Evolutionary conservation across 2,797 vertebrate species (phyloP).

Genomic region (Poecilia wingei): DNA sequence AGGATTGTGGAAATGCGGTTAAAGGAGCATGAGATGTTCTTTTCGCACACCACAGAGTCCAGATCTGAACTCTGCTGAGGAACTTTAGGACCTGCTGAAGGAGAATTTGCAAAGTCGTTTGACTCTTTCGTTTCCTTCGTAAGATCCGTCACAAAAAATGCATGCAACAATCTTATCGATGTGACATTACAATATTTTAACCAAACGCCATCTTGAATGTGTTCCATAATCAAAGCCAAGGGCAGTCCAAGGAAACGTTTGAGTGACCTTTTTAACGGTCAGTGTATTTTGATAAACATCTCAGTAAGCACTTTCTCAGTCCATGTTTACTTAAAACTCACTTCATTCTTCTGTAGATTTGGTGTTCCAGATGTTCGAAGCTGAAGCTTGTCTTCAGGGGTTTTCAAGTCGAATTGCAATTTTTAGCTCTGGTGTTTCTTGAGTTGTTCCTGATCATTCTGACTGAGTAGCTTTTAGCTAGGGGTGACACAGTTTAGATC

Average conservation of each 20-base stretch:
- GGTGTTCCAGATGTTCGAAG: background rate
- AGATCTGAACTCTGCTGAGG: background rate
- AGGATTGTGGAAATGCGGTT: background rate
- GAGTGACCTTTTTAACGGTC: too few species aligned
- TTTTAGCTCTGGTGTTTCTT: background rate
- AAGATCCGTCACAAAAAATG: background rate
- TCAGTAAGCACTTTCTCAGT: background rate
- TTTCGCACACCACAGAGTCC: background rate
- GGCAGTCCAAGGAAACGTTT: background rate
- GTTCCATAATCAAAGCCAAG: background rate
- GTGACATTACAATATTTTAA: background rate
- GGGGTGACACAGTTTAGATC: background rate
- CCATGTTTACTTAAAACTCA: background rate
- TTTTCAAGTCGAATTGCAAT: background rate
- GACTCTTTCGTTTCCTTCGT: background rate
- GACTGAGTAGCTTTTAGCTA: background rate
- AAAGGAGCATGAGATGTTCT: constrained; percentile 1
- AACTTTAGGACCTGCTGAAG: background rate
- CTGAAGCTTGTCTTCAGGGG: background rate
- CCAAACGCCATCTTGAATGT: background rate
- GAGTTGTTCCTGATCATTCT: background rate
- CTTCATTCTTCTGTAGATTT: background rate
- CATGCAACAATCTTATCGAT: background rate
- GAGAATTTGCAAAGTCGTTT: background rate
- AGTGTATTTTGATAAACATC: too few species aligned